A percentile compares a stretch with the other conserved stretches of the same genome.
Conservation (phyloP, 2,888 invertebrate species). For the Limnephilus auricula region DNA sequence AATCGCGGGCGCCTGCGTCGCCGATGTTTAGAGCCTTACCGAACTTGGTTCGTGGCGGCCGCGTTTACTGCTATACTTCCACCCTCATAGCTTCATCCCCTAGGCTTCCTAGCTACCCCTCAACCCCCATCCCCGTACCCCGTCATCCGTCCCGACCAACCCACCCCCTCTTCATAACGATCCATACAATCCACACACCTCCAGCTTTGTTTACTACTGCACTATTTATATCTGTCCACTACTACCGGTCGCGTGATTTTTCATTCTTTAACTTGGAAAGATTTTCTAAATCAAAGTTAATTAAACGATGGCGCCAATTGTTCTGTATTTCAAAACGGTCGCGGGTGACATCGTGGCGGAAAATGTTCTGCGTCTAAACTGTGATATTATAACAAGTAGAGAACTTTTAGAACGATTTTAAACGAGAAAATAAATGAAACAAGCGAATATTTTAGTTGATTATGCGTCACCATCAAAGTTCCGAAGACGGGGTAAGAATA, state of each 20-base stretch:
- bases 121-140: neutral
- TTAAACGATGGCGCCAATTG: slow-evolving; percentile 25
- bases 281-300: neutral
- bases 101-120: slow-evolving; percentile 8
- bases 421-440: slow-evolving; percentile 21
- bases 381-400: slow-evolving; percentile 43
- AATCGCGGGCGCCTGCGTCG: slow-evolving; percentile 26
- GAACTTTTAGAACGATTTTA: slow-evolving; percentile 24
- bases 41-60: slow-evolving; percentile 32
- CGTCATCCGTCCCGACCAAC: too few species aligned
- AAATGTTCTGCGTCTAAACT: neutral
- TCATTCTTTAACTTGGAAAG: neutral
- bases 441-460: neutral
- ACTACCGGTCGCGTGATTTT: slow-evolving; percentile 29
- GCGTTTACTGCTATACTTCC: slow-evolving; percentile 5
- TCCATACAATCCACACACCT: slow-evolving; percentile 20
- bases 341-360: slow-evolving; percentile 5
- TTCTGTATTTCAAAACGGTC: slow-evolving; percentile 6
- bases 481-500: neutral
- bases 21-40: slow-evolving; percentile 32
- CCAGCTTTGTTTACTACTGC: slow-evolving; percentile 44
- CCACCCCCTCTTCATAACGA: slow-evolving; percentile 39
- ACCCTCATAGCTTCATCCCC: slow-evolving; percentile 33
- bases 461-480: neutral
- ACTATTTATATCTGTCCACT: neutral